These are phyloP conservation scores for Mormyrops attenuatus DNA, from an alignment of 2,797 vertebrate species.

Conservation along the genomic window DNA sequence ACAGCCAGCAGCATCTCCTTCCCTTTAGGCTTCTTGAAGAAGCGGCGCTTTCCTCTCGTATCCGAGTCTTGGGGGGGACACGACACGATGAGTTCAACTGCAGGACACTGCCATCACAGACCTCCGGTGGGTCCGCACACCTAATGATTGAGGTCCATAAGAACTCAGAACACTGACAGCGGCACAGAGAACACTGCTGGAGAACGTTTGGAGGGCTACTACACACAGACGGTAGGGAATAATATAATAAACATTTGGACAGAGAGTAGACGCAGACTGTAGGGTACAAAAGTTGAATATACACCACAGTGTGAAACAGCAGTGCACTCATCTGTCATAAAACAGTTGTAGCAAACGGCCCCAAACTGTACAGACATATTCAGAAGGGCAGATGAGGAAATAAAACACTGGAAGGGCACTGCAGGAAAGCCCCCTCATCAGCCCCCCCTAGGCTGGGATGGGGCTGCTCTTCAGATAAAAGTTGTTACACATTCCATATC, in stretches of 20 bases:
- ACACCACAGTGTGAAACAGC: neutral
- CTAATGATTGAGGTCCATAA: neutral
- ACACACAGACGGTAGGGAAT: neutral
- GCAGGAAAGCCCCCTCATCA: neutral
- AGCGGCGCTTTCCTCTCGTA: slow-evolving; percentile 71
- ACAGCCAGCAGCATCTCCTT: slow-evolving; percentile 71
- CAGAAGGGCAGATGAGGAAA: neutral
- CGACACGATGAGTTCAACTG: neutral
- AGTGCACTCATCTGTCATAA: neutral
- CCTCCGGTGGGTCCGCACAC: neutral
- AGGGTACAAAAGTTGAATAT: neutral
- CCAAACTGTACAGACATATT: neutral
- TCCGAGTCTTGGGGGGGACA: slow-evolving; percentile 66
- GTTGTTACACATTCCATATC: neutral
- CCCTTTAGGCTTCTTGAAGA: slow-evolving; percentile 79
- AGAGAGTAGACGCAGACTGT: neutral
- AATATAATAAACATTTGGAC: neutral
- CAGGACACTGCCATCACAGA: neutral
- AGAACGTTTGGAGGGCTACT: neutral
- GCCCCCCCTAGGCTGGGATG: neutral
- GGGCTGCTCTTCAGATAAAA: neutral
- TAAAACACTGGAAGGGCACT: neutral
- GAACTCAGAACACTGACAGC: neutral
- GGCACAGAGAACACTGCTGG: neutral
- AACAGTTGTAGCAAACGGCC: neutral